A percentile compares a stretch with the other conserved stretches of the same genome.
phyloP scores from a whole-genome alignment of 2,113 vertebrate genomes.

The Cochlearius cochlearius region DNA sequence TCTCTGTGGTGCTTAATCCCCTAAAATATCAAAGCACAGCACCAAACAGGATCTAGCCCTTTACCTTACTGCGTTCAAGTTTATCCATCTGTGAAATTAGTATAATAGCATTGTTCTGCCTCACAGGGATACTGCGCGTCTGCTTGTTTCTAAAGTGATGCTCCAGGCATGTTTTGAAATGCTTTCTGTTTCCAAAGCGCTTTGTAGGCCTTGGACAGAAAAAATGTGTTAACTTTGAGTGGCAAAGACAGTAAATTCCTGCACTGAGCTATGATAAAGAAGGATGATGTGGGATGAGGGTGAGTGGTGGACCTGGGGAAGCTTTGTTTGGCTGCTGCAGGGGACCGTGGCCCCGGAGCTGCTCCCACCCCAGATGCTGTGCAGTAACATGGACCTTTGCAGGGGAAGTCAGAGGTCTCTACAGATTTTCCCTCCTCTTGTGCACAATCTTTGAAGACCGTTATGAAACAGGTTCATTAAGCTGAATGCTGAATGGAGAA shows the following conservation, averaged over 20 bases:
- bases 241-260: neutral
- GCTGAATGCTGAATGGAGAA: neutral
- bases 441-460: neutral
- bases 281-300: neutral
- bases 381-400: fast-evolving
- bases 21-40: slow-evolving; percentile 5
- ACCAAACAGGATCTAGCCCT: slow-evolving; percentile 17
- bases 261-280: neutral
- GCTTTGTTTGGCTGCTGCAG: neutral
- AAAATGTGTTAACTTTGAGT: neutral
- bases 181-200: slow-evolving; percentile 15
- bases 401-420: neutral
- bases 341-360: neutral
- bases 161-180: slow-evolving; percentile 51
- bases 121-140: neutral
- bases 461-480: neutral
- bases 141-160: slow-evolving; percentile 53
- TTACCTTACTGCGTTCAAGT: slow-evolving; percentile 24
- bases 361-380: neutral
- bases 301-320: neutral
- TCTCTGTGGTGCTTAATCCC: neutral
- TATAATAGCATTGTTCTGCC: slow-evolving; percentile 60
- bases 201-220: neutral
- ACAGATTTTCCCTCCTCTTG: neutral
- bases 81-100: slow-evolving; percentile 66